Evolutionary conservation across 2,797 vertebrate species (phyloP).

Genomic region (Dromococcyx pavoninus): DNA sequence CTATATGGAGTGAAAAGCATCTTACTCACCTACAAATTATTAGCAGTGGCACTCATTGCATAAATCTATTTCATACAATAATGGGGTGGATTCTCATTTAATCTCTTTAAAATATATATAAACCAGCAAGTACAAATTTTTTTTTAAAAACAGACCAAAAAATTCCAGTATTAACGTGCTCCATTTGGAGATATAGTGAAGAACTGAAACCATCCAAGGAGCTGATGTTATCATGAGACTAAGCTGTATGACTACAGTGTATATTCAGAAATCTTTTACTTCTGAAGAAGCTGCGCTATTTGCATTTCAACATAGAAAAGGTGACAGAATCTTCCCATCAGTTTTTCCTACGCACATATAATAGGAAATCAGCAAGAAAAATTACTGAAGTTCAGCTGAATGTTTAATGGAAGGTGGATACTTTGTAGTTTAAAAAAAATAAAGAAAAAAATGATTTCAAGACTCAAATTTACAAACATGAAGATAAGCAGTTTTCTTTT

Average conservation of each 20-base stretch:
- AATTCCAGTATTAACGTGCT: not conserved
- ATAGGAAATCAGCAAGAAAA: not conserved
- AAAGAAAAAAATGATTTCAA: not conserved
- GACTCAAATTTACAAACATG: not conserved
- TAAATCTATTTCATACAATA: not conserved
- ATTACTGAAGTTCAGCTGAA: not conserved
- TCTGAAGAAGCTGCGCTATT: not conserved
- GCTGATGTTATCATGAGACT: not conserved
- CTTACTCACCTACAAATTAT: not conserved
- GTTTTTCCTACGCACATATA: not conserved
- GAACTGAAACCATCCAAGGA: not conserved
- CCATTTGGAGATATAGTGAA: not conserved
- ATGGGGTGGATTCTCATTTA: not conserved
- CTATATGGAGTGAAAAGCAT: slow-evolving; percentile 14
- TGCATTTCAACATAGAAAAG: not conserved
- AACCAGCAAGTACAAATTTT: not conserved
- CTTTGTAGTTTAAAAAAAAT: not conserved
- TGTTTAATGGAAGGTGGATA: not conserved
- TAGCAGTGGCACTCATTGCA: not conserved
- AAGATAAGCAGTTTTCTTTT: not conserved
- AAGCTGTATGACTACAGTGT: not conserved
- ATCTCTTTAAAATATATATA: not conserved
- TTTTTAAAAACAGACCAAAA: not conserved
- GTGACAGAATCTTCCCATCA: not conserved
- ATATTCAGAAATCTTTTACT: not conserved